These are phyloP conservation scores for Stomatorhinus walkeri DNA, from an alignment of 2,797 vertebrate genomes.

Conservation along the genomic window DNA sequence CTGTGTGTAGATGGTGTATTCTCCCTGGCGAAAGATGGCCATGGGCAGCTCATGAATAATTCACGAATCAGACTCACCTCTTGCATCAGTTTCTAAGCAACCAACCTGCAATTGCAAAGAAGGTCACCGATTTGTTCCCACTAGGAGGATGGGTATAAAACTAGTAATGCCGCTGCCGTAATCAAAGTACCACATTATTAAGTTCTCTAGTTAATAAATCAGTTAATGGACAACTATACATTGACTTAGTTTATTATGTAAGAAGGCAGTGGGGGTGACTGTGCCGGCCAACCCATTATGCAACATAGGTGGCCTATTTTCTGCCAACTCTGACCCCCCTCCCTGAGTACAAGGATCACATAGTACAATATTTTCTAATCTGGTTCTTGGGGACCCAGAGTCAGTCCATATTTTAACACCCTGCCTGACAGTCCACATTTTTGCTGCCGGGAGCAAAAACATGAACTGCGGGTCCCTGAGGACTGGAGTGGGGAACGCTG, in stretches of 20 bases:
- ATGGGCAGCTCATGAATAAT: conserved; percentile 9
- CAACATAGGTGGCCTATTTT: neutral
- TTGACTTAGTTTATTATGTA: neutral
- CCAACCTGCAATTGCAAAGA: neutral
- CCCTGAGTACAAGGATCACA: neutral
- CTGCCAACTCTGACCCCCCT: neutral
- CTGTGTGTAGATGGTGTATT: neutral
- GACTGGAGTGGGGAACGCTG: neutral
- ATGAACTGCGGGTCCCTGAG: neutral
- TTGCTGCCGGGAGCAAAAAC: neutral
- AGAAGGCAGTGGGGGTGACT: neutral
- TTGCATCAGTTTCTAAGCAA: conserved; percentile 18
- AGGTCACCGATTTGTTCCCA: neutral
- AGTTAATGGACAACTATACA: neutral
- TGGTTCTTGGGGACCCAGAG: neutral
- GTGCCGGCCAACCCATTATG: neutral
- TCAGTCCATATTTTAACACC: neutral
- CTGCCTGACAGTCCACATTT: neutral
- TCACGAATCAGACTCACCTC: neutral
- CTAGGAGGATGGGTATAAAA: neutral
- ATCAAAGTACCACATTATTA: neutral
- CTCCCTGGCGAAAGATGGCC: neutral
- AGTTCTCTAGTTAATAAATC: neutral
- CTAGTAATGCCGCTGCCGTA: neutral
- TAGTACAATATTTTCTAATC: neutral